Base-by-base conservation (phyloP, 2,888 invertebrate genomes). In the Mylabris sibirica region DNA sequence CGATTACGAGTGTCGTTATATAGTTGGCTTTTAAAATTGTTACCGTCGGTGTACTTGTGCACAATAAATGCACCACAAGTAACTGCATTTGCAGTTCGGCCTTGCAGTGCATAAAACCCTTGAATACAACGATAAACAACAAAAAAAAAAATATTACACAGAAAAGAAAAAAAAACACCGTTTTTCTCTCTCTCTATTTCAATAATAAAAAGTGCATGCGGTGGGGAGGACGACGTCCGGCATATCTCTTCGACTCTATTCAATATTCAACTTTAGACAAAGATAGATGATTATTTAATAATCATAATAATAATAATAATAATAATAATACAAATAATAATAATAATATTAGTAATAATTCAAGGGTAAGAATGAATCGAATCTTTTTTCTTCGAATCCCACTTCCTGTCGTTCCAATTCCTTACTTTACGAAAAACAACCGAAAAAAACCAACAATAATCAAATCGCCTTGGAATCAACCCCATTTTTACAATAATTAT, bases 21-120 rank as follows among this genome's bases (percentile, higher is more conserved):
- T 71, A 64, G 60, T 66, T 66, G 66, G 61, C 63, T 72, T 70
- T 72, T 73, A 70, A 72, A 74, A 74, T 73, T 66, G 44, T 20
- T 20, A 20, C 53, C 24, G 53, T 53, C 34, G 35, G 60, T 60
- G 71, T 66, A 71, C 69, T 71, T 71, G 68, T 68, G 57, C 20
- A n/a, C 24, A n/a, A 62, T 11, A 34, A 65, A 59, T 64, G 68
- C 66, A 77, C 11, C 78, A 80, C 79, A 78, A 78, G 79, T 77
- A 78, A 78, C 76, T 79, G 78, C 79, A 79, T 79, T 74, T 75
- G 78, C 77, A 24, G 53, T 53, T 76, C 82, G 83, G 82, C 83
- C 82, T 82, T 82, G 83, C 78, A 72, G 74, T 75, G 78, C 77
- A 79, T 78, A 81, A 81, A 83, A 83, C 82, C 83, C 83, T 83